Evolutionary conservation across 1,140 invertebrate species (phyloP), one percentile per base, ranked within the genome.

Genomic region (Brachionus paranguensis): DNA sequence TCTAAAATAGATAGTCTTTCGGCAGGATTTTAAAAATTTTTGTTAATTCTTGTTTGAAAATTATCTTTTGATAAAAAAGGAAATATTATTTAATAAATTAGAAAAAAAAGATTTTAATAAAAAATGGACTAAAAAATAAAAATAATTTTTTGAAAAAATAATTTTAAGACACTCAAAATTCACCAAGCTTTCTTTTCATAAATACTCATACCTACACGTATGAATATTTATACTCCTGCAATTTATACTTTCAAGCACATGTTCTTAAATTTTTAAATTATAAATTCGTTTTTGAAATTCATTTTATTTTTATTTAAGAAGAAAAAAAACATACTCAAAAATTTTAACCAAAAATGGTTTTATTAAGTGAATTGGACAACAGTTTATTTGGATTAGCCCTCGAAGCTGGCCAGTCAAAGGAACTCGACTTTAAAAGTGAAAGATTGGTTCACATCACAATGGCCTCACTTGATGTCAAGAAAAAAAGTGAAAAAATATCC

Each of bases 271-370:
- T 60, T 60, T 60, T 27, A 60, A 60, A 60, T 60, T 60, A 60
- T 60, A 60, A 60, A 60, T 60, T 60, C 20, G 53, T 24, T 27
- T 37, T 24, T 20, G 7, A 60, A 60, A 60, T 60, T 60, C 53
- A 60, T 60, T 60, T 60, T 60, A 20, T 60, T 60, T 20, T 60
- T 20, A 20, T 60, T 60, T 6, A 24, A 10, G n/a, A 60, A 24
- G 27, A 60, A 60, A 60, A 20, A 20, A 60, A 60, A 27, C 7
- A 60, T 24, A 60, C 53, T 60, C 53, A 10, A 10, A 8, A 68
- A 64, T 17, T 64, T 68, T 43, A 81, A 64, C 64, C 43, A 68
- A 81, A 64, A 45, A 81, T 81, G 78, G 78, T 81, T 81, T 60
- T 81, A 41, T 47, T 81, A 60, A 81, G 53, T 55, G 78, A 81